Evolutionary conservation across 2,797 vertebrate genomes (phyloP).

Genomic region (Pelobates cultripes): DNA sequence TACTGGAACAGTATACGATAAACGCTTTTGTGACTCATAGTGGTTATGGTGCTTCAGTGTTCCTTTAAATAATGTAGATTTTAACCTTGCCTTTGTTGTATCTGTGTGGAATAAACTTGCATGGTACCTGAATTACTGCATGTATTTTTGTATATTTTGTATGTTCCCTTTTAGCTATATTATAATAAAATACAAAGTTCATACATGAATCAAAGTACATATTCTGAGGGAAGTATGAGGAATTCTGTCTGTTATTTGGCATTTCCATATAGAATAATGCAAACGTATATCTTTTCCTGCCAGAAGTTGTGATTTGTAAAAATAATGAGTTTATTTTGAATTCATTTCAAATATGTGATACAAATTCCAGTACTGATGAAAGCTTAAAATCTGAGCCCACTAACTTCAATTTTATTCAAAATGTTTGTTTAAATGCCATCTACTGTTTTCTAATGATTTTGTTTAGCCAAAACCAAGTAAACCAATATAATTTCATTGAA

Average conservation of each 20-base stretch:
- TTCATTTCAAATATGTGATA: slow-evolving; percentile 18
- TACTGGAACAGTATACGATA: no score
- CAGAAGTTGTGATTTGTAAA: slow-evolving; percentile 2
- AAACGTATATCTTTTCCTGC: slow-evolving; percentile 14
- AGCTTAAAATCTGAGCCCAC: neutral
- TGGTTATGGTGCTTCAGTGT: no score
- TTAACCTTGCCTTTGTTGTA: no score
- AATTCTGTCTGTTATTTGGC: no score
- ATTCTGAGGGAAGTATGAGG: no score
- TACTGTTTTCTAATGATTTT: neutral
- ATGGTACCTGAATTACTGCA: no score
- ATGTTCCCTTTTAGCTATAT: no score
- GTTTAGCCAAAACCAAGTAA: neutral
- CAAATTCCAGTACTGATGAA: slow-evolving; percentile 17
- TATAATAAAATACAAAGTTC: no score
- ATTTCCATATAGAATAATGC: slow-evolving; percentile 1
- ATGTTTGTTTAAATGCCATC: slow-evolving; percentile 2
- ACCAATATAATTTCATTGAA: neutral
- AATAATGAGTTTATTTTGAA: neutral
- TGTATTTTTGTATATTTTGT: no score
- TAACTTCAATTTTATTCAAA: neutral
- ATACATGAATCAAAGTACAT: neutral
- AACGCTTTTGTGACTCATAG: no score
- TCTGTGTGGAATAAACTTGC: no score
- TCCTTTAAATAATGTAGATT: no score